Conservation (phyloP, 2,888 invertebrate genomes). For the Drosophila austrosaltans region DNA sequence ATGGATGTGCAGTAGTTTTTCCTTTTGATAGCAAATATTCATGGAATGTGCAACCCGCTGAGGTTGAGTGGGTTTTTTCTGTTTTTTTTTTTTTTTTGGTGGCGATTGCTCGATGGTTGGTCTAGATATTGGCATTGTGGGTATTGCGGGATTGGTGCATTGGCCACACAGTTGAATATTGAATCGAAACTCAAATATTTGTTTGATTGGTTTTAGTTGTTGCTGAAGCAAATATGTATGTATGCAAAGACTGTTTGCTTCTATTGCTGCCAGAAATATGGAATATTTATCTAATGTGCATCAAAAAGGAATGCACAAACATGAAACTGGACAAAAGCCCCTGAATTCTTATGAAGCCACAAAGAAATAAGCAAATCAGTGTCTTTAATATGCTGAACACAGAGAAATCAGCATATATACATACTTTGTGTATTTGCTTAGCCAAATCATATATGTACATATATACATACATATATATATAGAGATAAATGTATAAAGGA, state of each 20-base stretch:
- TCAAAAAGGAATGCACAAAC: conserved; percentile 45
- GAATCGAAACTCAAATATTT: conserved; percentile 65
- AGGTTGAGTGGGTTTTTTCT: conserved; percentile 12
- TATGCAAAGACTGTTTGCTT: conserved; percentile 40
- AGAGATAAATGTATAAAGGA: no score
- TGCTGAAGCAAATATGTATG: conserved; percentile 31
- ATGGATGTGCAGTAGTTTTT: conserved; percentile 9
- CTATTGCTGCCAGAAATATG: conserved; percentile 43
- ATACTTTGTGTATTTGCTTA: neutral
- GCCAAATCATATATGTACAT: no score
- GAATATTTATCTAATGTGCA: conserved; percentile 60
- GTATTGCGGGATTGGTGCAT: conserved; percentile 18
- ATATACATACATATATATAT: no score
- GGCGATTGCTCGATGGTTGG: conserved; percentile 5
- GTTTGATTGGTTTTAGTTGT: conserved; percentile 60
- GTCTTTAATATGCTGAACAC: conserved; percentile 10
- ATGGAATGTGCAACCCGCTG: conserved; percentile 42
- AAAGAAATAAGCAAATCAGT: conserved; percentile 22
- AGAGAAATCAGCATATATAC: neutral
- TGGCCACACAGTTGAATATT: conserved; percentile 48
- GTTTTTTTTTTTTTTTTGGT: neutral
- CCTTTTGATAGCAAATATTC: conserved; percentile 43
- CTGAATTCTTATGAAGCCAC: conserved; percentile 19
- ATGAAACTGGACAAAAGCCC: conserved; percentile 16
- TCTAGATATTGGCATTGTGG: neutral